Conservation (phyloP, 2,113 vertebrate genomes). For the Podocnemis expansa region DNA sequence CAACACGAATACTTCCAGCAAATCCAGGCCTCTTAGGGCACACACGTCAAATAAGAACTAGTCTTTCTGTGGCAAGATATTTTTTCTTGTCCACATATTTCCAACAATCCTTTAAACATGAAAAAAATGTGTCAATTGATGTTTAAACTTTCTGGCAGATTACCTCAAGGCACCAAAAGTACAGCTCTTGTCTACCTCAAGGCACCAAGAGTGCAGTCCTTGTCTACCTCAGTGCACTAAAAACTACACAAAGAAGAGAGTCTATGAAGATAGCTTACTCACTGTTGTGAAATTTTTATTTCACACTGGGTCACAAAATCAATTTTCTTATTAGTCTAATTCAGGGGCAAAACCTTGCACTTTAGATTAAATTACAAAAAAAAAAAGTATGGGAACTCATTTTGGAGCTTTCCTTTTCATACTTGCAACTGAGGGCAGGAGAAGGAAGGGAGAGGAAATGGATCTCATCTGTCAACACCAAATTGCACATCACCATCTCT, state of each 20-base stretch:
- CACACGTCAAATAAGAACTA: background rate
- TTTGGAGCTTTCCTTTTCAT: background rate
- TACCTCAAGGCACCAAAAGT: background rate
- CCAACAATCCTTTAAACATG: too few relatives aligned
- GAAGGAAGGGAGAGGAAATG: background rate
- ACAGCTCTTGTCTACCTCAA: background rate
- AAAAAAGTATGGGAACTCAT: background rate
- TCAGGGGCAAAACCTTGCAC: background rate
- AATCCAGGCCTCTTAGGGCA: background rate
- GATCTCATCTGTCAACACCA: background rate
- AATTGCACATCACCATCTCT: background rate
- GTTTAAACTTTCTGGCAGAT: background rate
- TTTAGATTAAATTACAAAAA: background rate
- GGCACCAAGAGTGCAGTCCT: background rate
- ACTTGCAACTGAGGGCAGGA: background rate
- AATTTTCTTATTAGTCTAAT: background rate
- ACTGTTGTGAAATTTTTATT: accelerated
- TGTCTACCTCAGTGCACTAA: background rate
- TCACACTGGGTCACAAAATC: background rate
- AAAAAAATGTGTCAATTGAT: background rate
- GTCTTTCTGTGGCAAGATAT: background rate
- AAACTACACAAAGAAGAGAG: background rate
- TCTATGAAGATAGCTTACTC: background rate
- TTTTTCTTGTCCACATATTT: background rate
- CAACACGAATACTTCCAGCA: background rate